These are phyloP conservation scores for Alcis repandata DNA, from an alignment of 2,888 invertebrate species.

Conservation along the genomic window DNA sequence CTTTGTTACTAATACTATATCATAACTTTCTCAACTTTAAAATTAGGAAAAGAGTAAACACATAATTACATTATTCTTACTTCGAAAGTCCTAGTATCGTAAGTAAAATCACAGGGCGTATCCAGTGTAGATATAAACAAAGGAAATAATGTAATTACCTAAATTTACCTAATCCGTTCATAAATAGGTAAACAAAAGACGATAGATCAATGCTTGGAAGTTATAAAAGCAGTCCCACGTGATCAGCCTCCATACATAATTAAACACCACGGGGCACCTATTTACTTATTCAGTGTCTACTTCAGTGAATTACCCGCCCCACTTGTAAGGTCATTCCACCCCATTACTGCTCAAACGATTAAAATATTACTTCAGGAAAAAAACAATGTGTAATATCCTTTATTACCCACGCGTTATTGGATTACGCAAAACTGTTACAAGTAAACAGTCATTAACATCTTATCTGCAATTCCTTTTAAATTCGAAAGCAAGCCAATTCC, in stretches of 20 bases:
- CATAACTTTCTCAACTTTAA: too few species aligned
- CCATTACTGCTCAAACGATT: slow-evolving; percentile 5
- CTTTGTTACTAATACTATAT: too few species aligned
- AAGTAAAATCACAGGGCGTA: neutral
- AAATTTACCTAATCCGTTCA: neutral
- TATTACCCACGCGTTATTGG: slow-evolving; percentile 10
- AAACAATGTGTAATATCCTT: neutral
- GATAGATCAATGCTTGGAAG: slow-evolving; percentile 12
- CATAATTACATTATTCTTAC: too few species aligned
- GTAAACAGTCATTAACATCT: slow-evolving; percentile 27
- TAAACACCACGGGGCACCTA: slow-evolving; percentile 9
- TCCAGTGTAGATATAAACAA: neutral
- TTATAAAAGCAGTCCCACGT: slow-evolving; percentile 15
- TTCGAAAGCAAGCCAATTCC: slow-evolving; percentile 5
- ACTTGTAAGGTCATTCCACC: slow-evolving; percentile 12
- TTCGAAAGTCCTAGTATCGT: too few species aligned
- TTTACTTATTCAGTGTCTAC: slow-evolving; percentile 23
- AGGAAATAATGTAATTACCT: neutral
- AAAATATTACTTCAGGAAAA: neutral
- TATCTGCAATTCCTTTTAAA: slow-evolving; percentile 21
- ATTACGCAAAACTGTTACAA: slow-evolving; percentile 24
- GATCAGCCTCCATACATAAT: slow-evolving; percentile 27
- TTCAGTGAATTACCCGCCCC: slow-evolving; percentile 17
- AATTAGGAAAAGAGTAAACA: too few species aligned
- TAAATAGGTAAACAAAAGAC: slow-evolving; percentile 16